Evolutionary conservation across 1,140 invertebrate genomes (phyloP).

Genomic region (Episyrphus balteatus): DNA sequence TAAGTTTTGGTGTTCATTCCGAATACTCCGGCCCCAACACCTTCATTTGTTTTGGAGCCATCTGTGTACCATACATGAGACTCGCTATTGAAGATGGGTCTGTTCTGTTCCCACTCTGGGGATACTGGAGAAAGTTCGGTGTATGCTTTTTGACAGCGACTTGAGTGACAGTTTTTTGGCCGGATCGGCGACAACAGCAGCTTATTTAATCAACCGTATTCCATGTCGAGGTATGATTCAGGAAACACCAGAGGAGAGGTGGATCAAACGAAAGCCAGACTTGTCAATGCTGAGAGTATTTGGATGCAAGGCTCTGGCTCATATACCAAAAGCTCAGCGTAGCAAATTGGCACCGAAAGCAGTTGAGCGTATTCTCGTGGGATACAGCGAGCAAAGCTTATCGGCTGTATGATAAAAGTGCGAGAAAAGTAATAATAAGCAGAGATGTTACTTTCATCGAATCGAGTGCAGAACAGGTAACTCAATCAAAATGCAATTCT

Average conservation of each 20-base stretch:
- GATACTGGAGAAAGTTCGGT: slow-evolving; percentile 15
- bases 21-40: no score
- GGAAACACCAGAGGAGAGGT: slow-evolving; percentile 19
- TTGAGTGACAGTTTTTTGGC: slow-evolving; percentile 36
- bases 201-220: background rate
- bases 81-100: no score
- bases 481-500: no score
- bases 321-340: slow-evolving; percentile 24
- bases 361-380: slow-evolving; percentile 29
- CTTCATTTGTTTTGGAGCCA: no score
- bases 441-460: slow-evolving; percentile 25
- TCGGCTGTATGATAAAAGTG: slow-evolving; percentile 24
- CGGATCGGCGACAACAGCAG: slow-evolving; percentile 32
- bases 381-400: slow-evolving; percentile 35
- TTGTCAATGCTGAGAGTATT: slow-evolving; percentile 33
- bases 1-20: no score
- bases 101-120: no score
- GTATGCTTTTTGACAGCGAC: slow-evolving; percentile 16
- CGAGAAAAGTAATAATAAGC: slow-evolving; percentile 13
- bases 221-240: slow-evolving; percentile 10
- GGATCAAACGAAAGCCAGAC: slow-evolving; percentile 17
- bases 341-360: slow-evolving; percentile 26
- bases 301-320: slow-evolving; percentile 31
- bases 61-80: no score
- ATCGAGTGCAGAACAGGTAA: background rate